Percentiles rank a stretch among this genome's conserved stretches.
phyloP scores from a whole-genome alignment of 1,140 invertebrate genomes.

The Galendromus occidentalis region DNA sequence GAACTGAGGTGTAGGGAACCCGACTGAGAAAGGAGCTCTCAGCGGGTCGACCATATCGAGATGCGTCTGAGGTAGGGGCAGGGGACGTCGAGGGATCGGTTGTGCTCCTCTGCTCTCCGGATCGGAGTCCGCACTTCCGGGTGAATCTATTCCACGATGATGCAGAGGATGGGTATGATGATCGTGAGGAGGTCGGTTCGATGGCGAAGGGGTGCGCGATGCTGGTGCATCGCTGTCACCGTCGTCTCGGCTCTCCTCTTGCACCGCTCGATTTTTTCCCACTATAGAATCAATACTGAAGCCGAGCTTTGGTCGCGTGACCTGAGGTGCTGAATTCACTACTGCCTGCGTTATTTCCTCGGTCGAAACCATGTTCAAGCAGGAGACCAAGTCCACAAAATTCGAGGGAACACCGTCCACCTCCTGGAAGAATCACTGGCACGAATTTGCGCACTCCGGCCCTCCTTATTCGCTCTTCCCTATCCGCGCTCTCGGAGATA shows the following conservation, averaged over 20 bases:
- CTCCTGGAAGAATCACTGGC: too few species aligned
- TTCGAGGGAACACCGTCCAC: too few species aligned
- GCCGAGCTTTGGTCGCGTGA: slow-evolving; percentile 51
- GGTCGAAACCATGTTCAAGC: not conserved
- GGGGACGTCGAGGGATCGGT: not conserved
- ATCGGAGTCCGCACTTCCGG: not conserved
- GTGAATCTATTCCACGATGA: not conserved
- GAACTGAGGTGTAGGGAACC: not conserved
- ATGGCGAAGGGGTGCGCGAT: slow-evolving; percentile 1
- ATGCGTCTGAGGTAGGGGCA: not conserved
- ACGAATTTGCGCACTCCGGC: too few species aligned
- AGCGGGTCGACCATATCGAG: too few species aligned
- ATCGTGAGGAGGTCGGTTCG: not conserved
- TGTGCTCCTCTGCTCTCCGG: not conserved
- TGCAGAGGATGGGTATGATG: too few species aligned
- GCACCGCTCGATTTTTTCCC: slow-evolving; percentile 28
- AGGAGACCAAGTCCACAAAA: too few species aligned
- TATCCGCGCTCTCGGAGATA: too few species aligned
- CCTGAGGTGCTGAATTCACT: not conserved
- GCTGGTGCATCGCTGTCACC: not conserved
- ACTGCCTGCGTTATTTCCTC: slow-evolving; percentile 6
- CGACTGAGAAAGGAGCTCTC: not conserved
- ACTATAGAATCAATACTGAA: slow-evolving; percentile 88
- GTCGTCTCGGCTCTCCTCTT: too few species aligned
- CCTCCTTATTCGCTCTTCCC: too few species aligned